Conservation (phyloP, 2,113 vertebrate genomes). For the Dasyornis broadbenti region DNA sequence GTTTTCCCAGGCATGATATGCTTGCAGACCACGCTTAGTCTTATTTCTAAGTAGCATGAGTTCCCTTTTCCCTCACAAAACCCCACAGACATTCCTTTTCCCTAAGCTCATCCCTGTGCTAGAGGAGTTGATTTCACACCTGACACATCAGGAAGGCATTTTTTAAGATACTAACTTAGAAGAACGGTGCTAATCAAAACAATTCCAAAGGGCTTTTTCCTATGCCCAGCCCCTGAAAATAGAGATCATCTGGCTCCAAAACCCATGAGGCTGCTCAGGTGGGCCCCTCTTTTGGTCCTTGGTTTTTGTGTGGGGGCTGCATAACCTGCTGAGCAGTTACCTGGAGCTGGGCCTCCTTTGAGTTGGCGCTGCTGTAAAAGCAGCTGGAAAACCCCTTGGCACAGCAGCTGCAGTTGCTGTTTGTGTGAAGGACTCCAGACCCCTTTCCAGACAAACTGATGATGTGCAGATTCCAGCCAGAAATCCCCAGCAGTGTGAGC, state of each 20-base stretch:
- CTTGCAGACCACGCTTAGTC: background rate
- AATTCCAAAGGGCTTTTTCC: background rate
- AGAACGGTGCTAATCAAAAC: background rate
- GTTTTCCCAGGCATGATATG: background rate
- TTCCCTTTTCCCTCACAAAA: background rate
- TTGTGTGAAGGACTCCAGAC: background rate
- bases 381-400: background rate
- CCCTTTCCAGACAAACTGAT: accelerated
- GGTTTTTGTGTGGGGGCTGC: background rate
- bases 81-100: background rate
- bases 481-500: background rate
- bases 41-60: background rate
- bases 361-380: background rate
- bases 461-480: background rate
- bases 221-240: background rate
- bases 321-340: background rate
- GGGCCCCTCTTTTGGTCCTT: background rate
- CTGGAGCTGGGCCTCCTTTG: background rate
- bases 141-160: background rate
- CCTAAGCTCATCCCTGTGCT: too few relatives aligned
- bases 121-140: background rate
- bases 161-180: background rate
- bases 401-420: background rate
- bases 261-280: background rate
- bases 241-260: background rate